Conservation (phyloP, 1,140 invertebrate species). For the Diachasmimorpha longicaudata region DNA sequence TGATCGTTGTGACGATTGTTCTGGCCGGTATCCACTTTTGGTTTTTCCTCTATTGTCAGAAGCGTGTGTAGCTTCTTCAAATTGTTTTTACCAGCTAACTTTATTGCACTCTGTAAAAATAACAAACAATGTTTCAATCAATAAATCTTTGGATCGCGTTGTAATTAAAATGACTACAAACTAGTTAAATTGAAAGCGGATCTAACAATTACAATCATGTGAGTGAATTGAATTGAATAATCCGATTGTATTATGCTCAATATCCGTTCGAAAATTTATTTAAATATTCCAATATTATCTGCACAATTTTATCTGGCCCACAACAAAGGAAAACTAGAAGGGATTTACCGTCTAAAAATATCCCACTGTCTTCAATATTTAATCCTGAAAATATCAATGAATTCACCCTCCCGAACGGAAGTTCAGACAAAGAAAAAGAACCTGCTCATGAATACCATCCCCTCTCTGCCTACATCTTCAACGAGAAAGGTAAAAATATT, state of each 20-base stretch:
- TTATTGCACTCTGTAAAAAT: conserved; percentile 66
- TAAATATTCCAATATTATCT: too few relatives aligned
- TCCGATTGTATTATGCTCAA: background rate
- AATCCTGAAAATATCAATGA: background rate
- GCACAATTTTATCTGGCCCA: too few relatives aligned
- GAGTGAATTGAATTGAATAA: too few relatives aligned
- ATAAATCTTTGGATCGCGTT: too few relatives aligned
- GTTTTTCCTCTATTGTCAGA: conserved; percentile 66
- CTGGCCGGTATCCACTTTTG: conserved; percentile 67
- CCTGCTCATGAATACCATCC: too few relatives aligned
- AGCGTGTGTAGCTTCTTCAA: conserved; percentile 63
- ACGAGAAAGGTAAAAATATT: too few relatives aligned
- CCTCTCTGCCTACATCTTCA: too few relatives aligned
- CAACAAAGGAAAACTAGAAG: background rate
- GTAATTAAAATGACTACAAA: too few relatives aligned
- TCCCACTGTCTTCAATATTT: background rate
- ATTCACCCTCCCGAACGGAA: background rate
- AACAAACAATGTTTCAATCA: conserved; percentile 30
- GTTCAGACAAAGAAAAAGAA: background rate
- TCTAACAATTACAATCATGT: too few relatives aligned
- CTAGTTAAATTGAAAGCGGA: too few relatives aligned
- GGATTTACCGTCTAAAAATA: background rate
- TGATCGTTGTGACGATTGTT: conserved; percentile 63
- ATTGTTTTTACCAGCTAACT: conserved; percentile 67
- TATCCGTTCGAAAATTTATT: background rate